Base-by-base conservation (phyloP, 2,797 vertebrate species). In the Rhyacichthys aspro region DNA sequence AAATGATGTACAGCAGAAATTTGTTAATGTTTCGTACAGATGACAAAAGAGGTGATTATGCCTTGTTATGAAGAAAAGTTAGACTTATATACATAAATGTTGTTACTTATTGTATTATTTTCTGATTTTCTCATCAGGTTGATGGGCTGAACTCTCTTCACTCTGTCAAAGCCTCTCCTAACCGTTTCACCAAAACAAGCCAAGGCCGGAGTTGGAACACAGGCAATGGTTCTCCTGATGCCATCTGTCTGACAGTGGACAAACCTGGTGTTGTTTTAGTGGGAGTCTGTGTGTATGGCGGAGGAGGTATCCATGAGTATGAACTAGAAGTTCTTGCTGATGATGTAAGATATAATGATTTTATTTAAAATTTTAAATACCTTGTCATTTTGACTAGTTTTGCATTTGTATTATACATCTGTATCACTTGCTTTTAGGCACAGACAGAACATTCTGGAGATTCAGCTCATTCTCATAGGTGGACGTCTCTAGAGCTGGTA, bases 131-230 rank as follows among this genome's bases (percentile, higher is more conserved):
- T 63, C 11, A 55, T 14, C 54, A 99, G 97, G 92, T 95, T 57
- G 98, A 99, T 67, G 97, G 97, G 1, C 83, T 98, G 57, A 98
- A 97, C 88, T 98, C 96, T 2, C 92, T 99, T 3, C 97, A 99
- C 79, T 96, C 97, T 1, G 95, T 99, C 56, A 99, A 99, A 88
- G 94, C 96, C 15, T 96, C 95, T 60, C 94, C 96, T 39, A 99
- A 97, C 78, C 92, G 98, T 60, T 99, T 99, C 81, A 98, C 96
- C 61, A 99, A 98, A 92, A 99, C 96, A 18, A 99, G 98, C 87
- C 98, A 99, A 72, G 98, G 98, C 60, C 94, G 98, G 78, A 99
- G 98, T 77, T 99, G 98, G 98, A 99, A 99, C 86, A 99, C 98
- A 1, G 97, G 98, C 38, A 99, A 99, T 19, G 98, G 98, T 45